phyloP scores from a whole-genome alignment of 2,888 invertebrate species.

The Chaetogeoica ovagalla region DNA sequence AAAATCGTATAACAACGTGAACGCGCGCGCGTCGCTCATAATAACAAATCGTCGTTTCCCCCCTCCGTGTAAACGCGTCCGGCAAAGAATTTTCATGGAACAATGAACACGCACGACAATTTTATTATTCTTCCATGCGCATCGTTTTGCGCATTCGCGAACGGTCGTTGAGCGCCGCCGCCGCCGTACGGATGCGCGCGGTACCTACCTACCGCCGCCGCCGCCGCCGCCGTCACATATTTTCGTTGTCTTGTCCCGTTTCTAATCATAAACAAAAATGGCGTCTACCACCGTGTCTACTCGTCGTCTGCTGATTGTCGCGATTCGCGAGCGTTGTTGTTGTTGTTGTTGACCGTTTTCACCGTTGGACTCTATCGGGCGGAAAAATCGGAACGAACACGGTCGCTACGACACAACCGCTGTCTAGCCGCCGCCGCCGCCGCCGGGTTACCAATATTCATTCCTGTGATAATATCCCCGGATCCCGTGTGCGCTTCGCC shows the following conservation, averaged over 20 bases:
- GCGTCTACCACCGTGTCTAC: conserved; percentile 37
- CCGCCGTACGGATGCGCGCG: conserved; percentile 36
- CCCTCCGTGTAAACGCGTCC: background rate
- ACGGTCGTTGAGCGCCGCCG: background rate
- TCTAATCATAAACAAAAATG: conserved; percentile 53
- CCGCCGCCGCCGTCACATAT: conserved; percentile 37
- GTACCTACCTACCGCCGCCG: no score
- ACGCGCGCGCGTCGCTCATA: no score
- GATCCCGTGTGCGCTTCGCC: conserved; percentile 11
- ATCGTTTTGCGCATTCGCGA: conserved; percentile 37
- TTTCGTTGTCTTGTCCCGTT: conserved; percentile 52
- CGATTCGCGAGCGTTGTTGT: conserved; percentile 47
- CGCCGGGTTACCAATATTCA: background rate
- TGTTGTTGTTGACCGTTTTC: conserved; percentile 42
- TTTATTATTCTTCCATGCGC: conserved; percentile 38
- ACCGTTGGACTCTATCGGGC: conserved; percentile 24
- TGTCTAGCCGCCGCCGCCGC: background rate
- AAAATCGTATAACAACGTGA: background rate
- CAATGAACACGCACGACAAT: background rate
- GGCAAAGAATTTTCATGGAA: conserved; percentile 4
- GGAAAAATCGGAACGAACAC: background rate
- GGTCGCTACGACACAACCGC: conserved; percentile 12
- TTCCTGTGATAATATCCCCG: conserved; percentile 40
- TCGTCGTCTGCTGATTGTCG: conserved; percentile 20
- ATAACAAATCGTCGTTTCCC: no score